Conservation (phyloP, 2,113 vertebrate genomes). For the Hiodon alosoides region DNA sequence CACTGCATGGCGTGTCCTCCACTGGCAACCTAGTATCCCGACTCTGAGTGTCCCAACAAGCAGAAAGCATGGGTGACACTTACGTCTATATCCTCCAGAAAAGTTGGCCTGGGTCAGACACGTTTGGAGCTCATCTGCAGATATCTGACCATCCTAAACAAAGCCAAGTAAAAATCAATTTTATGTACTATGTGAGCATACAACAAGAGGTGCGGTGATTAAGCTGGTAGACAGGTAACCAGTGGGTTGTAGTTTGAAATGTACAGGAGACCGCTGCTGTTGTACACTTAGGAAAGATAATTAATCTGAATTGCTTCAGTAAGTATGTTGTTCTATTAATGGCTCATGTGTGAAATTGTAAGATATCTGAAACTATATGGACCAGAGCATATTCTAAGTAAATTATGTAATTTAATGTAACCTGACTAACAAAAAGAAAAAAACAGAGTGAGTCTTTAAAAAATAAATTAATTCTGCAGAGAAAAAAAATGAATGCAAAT, state of each 20-base stretch:
- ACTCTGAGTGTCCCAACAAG: background rate
- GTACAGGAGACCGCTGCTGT: no score
- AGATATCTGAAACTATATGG: no score
- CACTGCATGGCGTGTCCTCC: background rate
- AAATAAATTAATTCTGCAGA: no score
- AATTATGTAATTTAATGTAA: no score
- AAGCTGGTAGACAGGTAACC: no score
- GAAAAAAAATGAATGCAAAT: no score
- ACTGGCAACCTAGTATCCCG: background rate
- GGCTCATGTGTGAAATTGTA: no score
- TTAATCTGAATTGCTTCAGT: background rate
- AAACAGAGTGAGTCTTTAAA: no score
- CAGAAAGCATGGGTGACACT: conserved; percentile 39
- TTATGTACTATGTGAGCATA: background rate
- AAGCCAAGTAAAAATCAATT: background rate
- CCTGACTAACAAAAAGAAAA: no score
- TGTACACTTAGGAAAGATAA: background rate
- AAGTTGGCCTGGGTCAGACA: conserved; percentile 85
- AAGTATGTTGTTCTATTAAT: background rate
- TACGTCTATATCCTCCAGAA: conserved; percentile 80
- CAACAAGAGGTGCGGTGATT: background rate
- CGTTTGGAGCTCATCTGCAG: conserved; percentile 83
- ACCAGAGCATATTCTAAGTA: no score
- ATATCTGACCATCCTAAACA: conserved; percentile 83
- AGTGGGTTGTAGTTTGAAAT: background rate